phyloP scores from a whole-genome alignment of 1,140 invertebrate genomes.

The Aphidius ervi region DNA sequence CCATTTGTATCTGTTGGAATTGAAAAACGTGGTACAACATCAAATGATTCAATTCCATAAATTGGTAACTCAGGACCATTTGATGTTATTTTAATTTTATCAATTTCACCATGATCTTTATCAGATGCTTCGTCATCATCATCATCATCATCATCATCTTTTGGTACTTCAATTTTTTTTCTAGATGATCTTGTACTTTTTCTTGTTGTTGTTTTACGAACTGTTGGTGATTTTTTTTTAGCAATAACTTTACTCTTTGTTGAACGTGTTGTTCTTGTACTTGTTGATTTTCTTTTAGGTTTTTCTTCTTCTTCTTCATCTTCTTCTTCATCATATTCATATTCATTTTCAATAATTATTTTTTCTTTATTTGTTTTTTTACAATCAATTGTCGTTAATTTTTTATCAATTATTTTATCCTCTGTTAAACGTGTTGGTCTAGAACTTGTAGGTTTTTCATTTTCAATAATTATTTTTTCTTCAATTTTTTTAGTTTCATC shows the following conservation, averaged over 20 bases:
- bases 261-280: neutral
- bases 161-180: neutral
- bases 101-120: neutral
- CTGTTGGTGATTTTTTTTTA: neutral
- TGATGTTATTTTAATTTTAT: neutral
- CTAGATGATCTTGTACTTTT: neutral
- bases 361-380: neutral
- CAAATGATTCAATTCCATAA: conserved; percentile 32
- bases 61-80: conserved; percentile 19
- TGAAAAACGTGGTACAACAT: conserved; percentile 33
- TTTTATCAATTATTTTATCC: neutral
- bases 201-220: neutral
- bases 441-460: neutral
- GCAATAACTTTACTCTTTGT: neutral
- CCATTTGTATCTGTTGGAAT: conserved; percentile 23
- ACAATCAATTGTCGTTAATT: neutral
- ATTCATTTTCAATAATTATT: neutral
- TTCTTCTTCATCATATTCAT: neutral
- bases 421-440: neutral
- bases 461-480: too few relatives aligned
- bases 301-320: conserved; percentile 21
- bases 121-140: neutral
- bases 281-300: neutral
- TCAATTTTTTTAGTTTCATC: neutral
- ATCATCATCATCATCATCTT: neutral